Conservation (phyloP, 1,140 invertebrate genomes). For the Procambarus virginalis region DNA sequence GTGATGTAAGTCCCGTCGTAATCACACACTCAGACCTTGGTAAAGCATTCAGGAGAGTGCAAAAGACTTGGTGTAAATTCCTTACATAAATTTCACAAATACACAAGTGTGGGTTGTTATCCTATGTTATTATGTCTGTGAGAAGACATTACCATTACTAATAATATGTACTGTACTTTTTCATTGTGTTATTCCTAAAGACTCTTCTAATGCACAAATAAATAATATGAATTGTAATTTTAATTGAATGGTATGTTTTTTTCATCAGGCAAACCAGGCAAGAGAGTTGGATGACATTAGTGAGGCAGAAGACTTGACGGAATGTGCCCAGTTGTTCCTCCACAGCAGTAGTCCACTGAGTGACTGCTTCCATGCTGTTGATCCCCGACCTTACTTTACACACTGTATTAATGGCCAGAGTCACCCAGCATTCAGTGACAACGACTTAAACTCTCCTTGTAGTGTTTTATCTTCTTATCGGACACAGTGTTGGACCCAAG, state of each 20-base stretch:
- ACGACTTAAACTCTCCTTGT: conserved; percentile 12
- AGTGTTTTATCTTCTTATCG: conserved; percentile 14
- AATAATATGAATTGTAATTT: background rate
- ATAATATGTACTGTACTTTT: too few relatives aligned
- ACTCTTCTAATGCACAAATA: too few relatives aligned
- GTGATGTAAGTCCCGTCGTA: too few relatives aligned
- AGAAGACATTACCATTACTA: too few relatives aligned
- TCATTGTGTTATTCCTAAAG: too few relatives aligned
- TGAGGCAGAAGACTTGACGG: background rate
- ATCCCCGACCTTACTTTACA: conserved; percentile 35
- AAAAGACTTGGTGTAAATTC: too few relatives aligned
- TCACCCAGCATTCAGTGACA: conserved; percentile 19
- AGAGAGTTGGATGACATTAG: background rate
- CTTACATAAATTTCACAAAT: too few relatives aligned
- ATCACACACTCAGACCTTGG: too few relatives aligned
- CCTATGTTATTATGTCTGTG: too few relatives aligned
- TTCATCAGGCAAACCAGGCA: conserved; percentile 39
- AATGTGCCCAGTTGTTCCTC: conserved; percentile 22
- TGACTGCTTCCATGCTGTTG: conserved; percentile 27
- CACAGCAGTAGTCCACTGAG: conserved; percentile 13
- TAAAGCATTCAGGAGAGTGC: too few relatives aligned
- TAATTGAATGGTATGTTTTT: background rate
- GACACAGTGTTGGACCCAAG: conserved; percentile 1
- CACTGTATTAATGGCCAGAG: conserved; percentile 35
- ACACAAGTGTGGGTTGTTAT: too few relatives aligned